Evolutionary conservation across 2,888 invertebrate species (phyloP).

Genomic region (Polyploca ridens): DNA sequence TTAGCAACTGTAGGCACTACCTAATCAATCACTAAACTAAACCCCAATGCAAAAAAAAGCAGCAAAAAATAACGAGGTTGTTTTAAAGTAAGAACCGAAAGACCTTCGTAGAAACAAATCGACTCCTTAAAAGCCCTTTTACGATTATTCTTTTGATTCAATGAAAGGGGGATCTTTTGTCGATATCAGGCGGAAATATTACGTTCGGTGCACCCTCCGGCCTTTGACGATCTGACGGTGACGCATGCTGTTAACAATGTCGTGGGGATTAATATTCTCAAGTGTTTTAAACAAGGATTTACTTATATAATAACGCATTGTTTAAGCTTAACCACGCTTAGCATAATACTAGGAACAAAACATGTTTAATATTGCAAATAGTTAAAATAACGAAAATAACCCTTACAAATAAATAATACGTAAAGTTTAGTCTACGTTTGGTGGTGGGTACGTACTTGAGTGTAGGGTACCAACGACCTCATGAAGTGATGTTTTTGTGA

Average conservation of each 20-base stretch:
- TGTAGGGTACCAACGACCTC: background rate
- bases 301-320: background rate
- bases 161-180: constrained; percentile 70
- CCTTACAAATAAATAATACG: too few species aligned
- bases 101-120: constrained; percentile 44
- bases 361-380: background rate
- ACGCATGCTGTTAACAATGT: constrained; percentile 17
- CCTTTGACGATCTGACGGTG: constrained; percentile 31
- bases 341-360: background rate
- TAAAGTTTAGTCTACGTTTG: too few species aligned
- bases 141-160: constrained; percentile 72
- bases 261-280: background rate
- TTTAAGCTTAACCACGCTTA: background rate
- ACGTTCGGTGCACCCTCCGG: constrained; percentile 40
- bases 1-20: background rate
- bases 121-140: constrained; percentile 65
- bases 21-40: background rate
- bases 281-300: constrained; percentile 3
- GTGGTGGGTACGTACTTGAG: too few species aligned
- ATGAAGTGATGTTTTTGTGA: constrained; percentile 34
- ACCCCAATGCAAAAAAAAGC: constrained; percentile 29
- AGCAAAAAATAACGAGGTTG: constrained; percentile 40
- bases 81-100: constrained; percentile 38
- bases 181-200: constrained; percentile 67
- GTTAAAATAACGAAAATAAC: too few species aligned